These are phyloP conservation scores for Acinonyx jubatus DNA, from an alignment of 2,113 vertebrate genomes.

Conservation along the genomic window DNA sequence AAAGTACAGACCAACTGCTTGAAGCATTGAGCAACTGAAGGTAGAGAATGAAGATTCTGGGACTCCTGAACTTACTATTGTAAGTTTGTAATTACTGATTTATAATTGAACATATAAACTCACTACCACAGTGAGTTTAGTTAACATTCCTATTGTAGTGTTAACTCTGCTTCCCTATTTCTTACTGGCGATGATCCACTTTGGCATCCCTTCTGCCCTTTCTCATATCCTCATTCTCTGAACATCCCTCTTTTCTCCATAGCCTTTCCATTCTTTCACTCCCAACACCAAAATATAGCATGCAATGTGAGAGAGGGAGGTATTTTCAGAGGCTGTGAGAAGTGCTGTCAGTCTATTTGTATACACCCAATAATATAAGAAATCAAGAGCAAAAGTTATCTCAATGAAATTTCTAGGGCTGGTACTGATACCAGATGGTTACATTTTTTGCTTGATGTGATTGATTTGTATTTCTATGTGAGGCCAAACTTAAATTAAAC, in stretches of 20 bases:
- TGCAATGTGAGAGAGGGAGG: not conserved
- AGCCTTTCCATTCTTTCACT: not conserved
- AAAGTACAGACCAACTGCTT: not conserved
- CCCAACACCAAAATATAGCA: not conserved
- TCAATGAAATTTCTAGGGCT: not conserved
- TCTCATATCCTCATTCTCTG: not conserved
- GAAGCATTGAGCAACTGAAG: not conserved
- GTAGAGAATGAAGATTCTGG: not conserved
- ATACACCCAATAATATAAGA: not conserved
- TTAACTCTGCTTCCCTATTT: not conserved
- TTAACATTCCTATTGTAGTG: not conserved
- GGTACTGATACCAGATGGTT: not conserved
- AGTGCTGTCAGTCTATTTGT: not conserved
- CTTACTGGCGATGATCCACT: not conserved
- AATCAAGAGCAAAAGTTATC: not conserved
- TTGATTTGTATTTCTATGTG: not conserved
- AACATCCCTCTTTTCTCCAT: not conserved
- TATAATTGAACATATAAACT: not conserved
- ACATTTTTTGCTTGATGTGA: not conserved
- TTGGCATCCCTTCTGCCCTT: not conserved
- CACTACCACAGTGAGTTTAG: not conserved
- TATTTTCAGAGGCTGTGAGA: not conserved
- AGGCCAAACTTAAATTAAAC: slow-evolving; percentile 10
- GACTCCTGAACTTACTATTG: not conserved
- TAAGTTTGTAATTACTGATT: not conserved